Percentiles rank a stretch among this genome's conserved stretches.
phyloP scores from a whole-genome alignment of 2,888 invertebrate species.

The Caenorhabditis panamensis region DNA sequence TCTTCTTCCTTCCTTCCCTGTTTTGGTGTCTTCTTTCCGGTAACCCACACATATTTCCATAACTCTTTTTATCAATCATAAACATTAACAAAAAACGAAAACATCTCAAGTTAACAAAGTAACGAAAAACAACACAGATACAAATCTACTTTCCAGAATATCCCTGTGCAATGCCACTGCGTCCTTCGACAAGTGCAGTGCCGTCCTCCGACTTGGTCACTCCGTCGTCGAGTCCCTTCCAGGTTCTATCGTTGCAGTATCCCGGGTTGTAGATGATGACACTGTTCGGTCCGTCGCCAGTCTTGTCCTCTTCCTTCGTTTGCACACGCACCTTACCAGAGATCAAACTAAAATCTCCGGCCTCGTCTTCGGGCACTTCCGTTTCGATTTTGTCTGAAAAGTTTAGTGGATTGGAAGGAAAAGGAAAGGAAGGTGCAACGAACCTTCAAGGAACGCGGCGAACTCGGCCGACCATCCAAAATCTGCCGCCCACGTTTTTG shows the following conservation, averaged over 20 bases:
- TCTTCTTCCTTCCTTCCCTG: constrained; percentile 1
- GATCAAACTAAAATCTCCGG: constrained; percentile 76
- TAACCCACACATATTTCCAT: constrained; percentile 28
- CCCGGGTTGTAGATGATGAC: constrained; percentile 68
- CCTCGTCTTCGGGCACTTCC: constrained; percentile 47
- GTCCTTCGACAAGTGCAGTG: constrained; percentile 83
- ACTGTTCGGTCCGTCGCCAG: constrained; percentile 54
- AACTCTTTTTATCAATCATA: constrained; percentile 16
- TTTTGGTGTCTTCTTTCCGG: constrained; percentile 19
- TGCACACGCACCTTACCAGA: constrained; percentile 75
- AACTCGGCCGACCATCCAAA: constrained; percentile 78
- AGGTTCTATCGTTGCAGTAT: constrained; percentile 85
- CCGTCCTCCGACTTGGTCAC: constrained; percentile 85
- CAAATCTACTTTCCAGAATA: constrained; percentile 61
- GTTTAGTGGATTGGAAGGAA: constrained; percentile 18
- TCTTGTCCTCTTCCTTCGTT: constrained; percentile 38
- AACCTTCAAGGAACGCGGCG: constrained; percentile 71
- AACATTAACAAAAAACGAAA: background rate
- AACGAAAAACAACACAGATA: constrained; percentile 14
- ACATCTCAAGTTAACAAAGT: constrained; percentile 3
- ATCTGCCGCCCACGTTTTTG: constrained; percentile 68
- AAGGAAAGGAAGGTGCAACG: constrained; percentile 5
- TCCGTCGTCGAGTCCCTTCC: constrained; percentile 91
- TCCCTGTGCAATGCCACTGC: constrained; percentile 75
- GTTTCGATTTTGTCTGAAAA: constrained; percentile 69